These are phyloP conservation scores for Boulengerochromis microlepis DNA, from an alignment of 2,113 vertebrate genomes.

Conservation along the genomic window DNA sequence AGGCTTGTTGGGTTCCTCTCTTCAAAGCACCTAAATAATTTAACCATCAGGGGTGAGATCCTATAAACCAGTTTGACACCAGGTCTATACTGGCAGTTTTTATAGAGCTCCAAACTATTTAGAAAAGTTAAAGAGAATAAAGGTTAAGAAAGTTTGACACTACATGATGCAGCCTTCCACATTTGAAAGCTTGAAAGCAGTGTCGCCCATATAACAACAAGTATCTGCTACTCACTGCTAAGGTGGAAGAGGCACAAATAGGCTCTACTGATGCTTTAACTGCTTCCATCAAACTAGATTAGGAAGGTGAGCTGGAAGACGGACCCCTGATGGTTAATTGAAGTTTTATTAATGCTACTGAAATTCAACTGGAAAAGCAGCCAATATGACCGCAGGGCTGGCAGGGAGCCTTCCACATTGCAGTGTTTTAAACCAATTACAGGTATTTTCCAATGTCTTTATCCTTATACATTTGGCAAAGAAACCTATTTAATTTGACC, in stretches of 20 bases:
- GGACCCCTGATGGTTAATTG: slow-evolving; percentile 71
- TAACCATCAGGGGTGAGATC: slow-evolving; percentile 63
- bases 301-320: slow-evolving; percentile 52
- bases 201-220: slow-evolving; percentile 1
- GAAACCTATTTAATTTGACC: slow-evolving; percentile 73
- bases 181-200: slow-evolving; percentile 3
- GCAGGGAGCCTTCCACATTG: slow-evolving; percentile 42
- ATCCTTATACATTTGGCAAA: slow-evolving; percentile 49
- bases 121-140: slow-evolving; percentile 16
- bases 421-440: slow-evolving; percentile 71
- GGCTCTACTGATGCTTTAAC: slow-evolving; percentile 50
- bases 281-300: slow-evolving; percentile 56
- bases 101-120: slow-evolving; percentile 31
- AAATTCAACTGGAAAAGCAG: slow-evolving; percentile 60
- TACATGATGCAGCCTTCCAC: background rate
- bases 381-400: slow-evolving; percentile 61
- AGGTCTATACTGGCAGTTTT: slow-evolving; percentile 27
- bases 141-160: background rate
- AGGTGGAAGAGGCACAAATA: slow-evolving; percentile 37
- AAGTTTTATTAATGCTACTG: slow-evolving; percentile 68
- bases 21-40: slow-evolving; percentile 68
- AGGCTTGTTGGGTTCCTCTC: slow-evolving; percentile 53
- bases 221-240: background rate
- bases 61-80: slow-evolving; percentile 61
- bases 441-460: slow-evolving; percentile 63